Conservation (phyloP, 2,113 vertebrate genomes). For the Cololabis saira region DNA sequence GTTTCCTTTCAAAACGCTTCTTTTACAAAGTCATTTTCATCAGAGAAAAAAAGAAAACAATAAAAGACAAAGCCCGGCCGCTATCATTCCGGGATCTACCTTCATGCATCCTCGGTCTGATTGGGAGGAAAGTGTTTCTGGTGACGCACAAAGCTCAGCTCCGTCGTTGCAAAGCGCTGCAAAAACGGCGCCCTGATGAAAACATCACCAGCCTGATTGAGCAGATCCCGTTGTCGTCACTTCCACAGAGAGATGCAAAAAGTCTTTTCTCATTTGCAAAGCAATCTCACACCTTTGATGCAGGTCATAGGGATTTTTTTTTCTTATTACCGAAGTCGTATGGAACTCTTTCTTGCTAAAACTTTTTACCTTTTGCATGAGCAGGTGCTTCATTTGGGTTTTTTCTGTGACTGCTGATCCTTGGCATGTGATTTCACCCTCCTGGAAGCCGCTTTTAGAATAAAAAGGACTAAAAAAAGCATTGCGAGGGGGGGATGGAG, state of each 20-base stretch:
- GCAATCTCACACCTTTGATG: conserved; percentile 4
- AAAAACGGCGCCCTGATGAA: conserved; percentile 8
- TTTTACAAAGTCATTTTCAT: too few relatives aligned
- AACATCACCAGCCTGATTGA: conserved; percentile 45
- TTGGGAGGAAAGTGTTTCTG: conserved; percentile 44
- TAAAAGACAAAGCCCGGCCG: neutral
- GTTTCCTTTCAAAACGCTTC: too few relatives aligned
- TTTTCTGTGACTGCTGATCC: conserved; percentile 1
- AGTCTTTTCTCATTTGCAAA: conserved; percentile 2
- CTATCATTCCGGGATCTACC: conserved; percentile 3
- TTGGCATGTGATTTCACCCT: conserved; percentile 21
- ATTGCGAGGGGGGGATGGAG: conserved; percentile 1
- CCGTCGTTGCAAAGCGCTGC: neutral
- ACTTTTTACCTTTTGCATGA: neutral
- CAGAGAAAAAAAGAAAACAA: too few relatives aligned
- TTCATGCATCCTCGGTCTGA: conserved; percentile 7
- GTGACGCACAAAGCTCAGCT: conserved; percentile 26
- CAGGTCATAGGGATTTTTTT: neutral
- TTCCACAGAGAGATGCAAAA: conserved; percentile 11
- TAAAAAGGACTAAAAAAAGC: neutral
- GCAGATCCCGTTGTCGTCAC: conserved; percentile 16
- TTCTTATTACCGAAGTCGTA: too few relatives aligned
- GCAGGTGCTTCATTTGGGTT: conserved; percentile 3
- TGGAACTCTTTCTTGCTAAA: too few relatives aligned
- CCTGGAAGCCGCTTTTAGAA: neutral